These are phyloP conservation scores for Drosophila sp. DNA, from an alignment of 1,140 invertebrate species.

Conservation along the genomic window DNA sequence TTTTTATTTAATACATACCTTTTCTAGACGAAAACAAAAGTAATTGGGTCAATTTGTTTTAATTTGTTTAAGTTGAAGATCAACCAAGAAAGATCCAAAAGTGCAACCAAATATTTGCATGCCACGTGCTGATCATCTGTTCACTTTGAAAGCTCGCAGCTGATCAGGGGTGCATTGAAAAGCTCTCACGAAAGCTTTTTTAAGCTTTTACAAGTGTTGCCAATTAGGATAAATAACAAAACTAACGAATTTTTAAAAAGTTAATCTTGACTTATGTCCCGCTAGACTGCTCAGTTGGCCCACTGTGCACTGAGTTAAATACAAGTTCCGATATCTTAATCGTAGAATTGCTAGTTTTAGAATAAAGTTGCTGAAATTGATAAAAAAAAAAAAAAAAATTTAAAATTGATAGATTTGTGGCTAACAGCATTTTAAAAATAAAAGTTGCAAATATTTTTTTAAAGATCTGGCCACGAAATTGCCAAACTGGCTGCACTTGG, in stretches of 20 bases:
- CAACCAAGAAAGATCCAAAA: slow-evolving; percentile 10
- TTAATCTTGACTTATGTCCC: slow-evolving; percentile 1
- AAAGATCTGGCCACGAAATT: no score
- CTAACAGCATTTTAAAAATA: no score
- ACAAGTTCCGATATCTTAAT: no score
- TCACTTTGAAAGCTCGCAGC: slow-evolving; percentile 12
- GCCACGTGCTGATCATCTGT: slow-evolving; percentile 11
- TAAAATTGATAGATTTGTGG: no score
- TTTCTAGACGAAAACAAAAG: background rate
- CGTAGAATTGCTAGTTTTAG: no score
- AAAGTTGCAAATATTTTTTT: no score
- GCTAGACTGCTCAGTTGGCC: slow-evolving; percentile 9
- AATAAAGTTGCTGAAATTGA: no score
- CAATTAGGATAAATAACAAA: background rate
- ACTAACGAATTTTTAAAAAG: background rate
- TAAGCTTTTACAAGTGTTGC: background rate
- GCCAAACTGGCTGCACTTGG: no score
- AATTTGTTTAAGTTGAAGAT: background rate
- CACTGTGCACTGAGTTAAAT: background rate
- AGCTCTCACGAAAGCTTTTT: background rate
- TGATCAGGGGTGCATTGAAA: background rate
- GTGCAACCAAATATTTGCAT: slow-evolving; percentile 8
- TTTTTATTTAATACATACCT: slow-evolving; percentile 3
- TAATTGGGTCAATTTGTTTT: background rate
- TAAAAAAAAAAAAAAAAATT: no score